Evolutionary conservation across 2,888 invertebrate genomes (phyloP).

Genomic region (Syrphus vitripennis): DNA sequence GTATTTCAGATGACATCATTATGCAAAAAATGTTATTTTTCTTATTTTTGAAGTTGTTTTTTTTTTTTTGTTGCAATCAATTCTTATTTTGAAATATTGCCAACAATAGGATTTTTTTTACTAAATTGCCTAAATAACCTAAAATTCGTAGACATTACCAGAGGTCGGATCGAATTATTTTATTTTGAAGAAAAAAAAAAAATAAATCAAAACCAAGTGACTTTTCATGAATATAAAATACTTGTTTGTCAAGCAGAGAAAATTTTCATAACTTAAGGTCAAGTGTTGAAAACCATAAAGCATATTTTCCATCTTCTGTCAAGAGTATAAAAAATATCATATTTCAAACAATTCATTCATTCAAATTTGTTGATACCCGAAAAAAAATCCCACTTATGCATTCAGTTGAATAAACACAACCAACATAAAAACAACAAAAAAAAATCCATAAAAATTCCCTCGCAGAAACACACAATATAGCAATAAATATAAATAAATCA

Average conservation of each 20-base stretch:
- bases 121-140: too few species aligned
- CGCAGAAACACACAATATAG: slow-evolving; percentile 19
- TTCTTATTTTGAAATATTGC: too few species aligned
- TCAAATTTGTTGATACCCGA: background rate
- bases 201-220: background rate
- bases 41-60: too few species aligned
- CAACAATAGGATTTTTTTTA: too few species aligned
- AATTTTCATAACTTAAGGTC: background rate
- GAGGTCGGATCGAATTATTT: background rate
- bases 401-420: background rate
- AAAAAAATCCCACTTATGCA: slow-evolving; percentile 6
- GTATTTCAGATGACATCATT: too few species aligned
- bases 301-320: background rate
- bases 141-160: too few species aligned
- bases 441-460: background rate
- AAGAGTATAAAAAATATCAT: background rate
- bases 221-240: background rate
- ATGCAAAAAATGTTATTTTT: too few species aligned
- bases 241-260: background rate
- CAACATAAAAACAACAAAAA: background rate
- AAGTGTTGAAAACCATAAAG: slow-evolving; percentile 12
- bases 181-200: background rate
- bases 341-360: background rate
- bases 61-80: too few species aligned
- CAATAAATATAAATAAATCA: slow-evolving; percentile 52